Base-by-base conservation (phyloP, 1,140 invertebrate species). In the Aleiodes sp. region DNA sequence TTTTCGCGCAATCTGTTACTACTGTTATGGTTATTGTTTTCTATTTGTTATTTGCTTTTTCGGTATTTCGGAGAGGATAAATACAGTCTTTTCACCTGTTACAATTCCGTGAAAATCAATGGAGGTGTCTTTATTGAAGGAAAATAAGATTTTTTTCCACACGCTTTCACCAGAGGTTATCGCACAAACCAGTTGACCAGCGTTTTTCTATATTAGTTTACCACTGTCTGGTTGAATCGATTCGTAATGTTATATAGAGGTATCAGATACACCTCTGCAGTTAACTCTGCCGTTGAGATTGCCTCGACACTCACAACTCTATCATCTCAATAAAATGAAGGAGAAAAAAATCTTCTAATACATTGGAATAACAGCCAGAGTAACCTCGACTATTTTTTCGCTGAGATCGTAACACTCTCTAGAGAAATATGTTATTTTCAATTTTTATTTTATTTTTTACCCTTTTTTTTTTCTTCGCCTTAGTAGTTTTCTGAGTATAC, bases 381-480 rank as follows among this genome's bases (percentile, higher is more conserved):
- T 65, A 52, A 52, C 7, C 9, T 52, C 19, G 10, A 16, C 2
- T 2, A 8, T 3, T 16, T 52, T 52, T 16, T 52, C 46, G n/a
- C n/a, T n/a, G 19, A 24, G 10, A 52, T 16, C 31, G 16, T 46
- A 65, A 46, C 16, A 24, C 43, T 4, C 16, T 65, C 21, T 46
- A 57, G 46, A 10, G n/a, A 59, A 31, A 57, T 56, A 65, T 56
- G 31, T 56, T 65, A 65, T 65, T 65, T 57, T 56, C 37, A 35
- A 57, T 35, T 33, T 24, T 65, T 33, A 16, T 29, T 31, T 64
- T 26, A 31, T 24, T 43, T 29, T 26, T 21, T 26, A 10, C 35
- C 8, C 4, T 10, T 39, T 8, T 41, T 56, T 24, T n/a, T n/a
- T n/a, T n/a, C n/a, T 19, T 16, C 14, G 6, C 24, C 12, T n/a